A percentile compares a stretch with the other conserved stretches of the same genome.
Evolutionary conservation across 2,113 vertebrate species (phyloP).

Genomic region (Plecturocebus donacophilus): DNA sequence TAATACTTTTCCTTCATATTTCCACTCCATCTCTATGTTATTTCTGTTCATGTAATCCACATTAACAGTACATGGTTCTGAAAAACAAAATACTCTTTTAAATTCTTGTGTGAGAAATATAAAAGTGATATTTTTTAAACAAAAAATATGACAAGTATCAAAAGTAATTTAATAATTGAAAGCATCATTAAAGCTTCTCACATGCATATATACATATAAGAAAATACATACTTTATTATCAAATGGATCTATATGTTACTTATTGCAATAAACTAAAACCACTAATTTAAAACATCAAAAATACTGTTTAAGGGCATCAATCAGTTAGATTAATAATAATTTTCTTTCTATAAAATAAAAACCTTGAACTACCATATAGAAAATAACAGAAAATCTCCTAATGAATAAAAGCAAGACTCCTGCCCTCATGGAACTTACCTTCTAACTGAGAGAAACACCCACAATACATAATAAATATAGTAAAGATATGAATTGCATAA

Average conservation of each 20-base stretch:
- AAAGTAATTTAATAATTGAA: background rate
- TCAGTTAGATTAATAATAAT: background rate
- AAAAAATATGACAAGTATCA: background rate
- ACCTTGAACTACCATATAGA: background rate
- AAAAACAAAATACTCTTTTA: conserved; percentile 31
- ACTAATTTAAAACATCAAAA: conserved; percentile 33
- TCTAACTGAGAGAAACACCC: background rate
- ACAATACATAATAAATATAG: background rate
- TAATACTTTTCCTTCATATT: conserved; percentile 79
- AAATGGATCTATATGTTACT: background rate
- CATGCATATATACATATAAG: background rate
- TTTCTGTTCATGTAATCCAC: conserved; percentile 71
- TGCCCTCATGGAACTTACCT: background rate
- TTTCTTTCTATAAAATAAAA: background rate
- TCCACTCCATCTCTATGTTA: conserved; percentile 84
- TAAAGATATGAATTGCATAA: background rate
- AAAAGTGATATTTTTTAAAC: background rate
- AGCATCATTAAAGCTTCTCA: background rate
- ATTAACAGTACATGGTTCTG: conserved; percentile 84
- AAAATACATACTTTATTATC: background rate
- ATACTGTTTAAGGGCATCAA: background rate
- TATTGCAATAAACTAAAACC: background rate
- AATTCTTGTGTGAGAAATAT: background rate
- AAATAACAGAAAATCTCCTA: too few species aligned
- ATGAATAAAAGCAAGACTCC: background rate